phyloP scores from a whole-genome alignment of 2,797 vertebrate genomes.

The Myoxocephalus aenaeus region DNA sequence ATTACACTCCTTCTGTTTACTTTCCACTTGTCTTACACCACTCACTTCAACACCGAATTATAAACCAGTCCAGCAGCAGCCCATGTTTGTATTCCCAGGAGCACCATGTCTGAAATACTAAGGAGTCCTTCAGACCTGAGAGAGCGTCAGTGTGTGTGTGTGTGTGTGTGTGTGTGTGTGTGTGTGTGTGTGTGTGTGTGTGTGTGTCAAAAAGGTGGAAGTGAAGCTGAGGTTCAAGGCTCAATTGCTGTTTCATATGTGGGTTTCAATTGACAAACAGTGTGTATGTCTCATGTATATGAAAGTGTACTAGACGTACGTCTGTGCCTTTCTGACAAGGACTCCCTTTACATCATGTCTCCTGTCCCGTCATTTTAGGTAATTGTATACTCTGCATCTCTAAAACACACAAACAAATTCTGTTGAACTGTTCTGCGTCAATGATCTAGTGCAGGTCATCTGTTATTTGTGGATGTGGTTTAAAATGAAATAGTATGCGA shows the following conservation, averaged over 20 bases:
- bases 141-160: neutral
- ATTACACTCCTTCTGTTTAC: slow-evolving; percentile 66
- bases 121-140: slow-evolving; percentile 26
- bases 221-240: slow-evolving; percentile 4
- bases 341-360: neutral
- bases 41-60: slow-evolving; percentile 44
- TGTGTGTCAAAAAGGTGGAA: neutral
- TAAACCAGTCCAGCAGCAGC: slow-evolving; percentile 48
- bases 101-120: slow-evolving; percentile 41
- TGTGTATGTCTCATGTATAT: neutral
- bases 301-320: neutral
- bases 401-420: neutral
- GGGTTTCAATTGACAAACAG: neutral
- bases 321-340: neutral
- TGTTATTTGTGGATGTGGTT: slow-evolving; percentile 8
- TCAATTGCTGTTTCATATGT: neutral
- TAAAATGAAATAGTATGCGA: neutral
- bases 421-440: neutral
- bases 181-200: neutral
- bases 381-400: neutral
- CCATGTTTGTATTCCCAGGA: slow-evolving; percentile 44
- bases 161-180: neutral
- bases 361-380: neutral
- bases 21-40: slow-evolving; percentile 53
- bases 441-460: neutral